phyloP scores from a whole-genome alignment of 2,113 vertebrate species.

The Microcebus griseorufus region DNA sequence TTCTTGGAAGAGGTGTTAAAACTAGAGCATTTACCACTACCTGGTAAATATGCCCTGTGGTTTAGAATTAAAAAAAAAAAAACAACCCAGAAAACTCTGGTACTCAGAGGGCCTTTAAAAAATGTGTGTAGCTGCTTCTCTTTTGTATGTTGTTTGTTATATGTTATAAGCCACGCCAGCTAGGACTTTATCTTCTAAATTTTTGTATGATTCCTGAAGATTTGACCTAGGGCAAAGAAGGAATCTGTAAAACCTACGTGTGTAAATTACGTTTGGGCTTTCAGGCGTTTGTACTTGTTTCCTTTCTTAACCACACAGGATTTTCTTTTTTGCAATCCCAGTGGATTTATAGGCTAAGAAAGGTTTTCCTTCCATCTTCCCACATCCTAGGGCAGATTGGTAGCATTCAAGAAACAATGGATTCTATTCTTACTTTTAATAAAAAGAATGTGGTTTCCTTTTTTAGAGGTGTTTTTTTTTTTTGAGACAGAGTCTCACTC shows the following conservation, averaged over 20 bases:
- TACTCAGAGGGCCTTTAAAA: neutral
- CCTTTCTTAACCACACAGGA: neutral
- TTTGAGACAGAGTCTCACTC: no score
- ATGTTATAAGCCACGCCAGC: neutral
- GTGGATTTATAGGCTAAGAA: neutral
- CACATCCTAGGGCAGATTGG: neutral
- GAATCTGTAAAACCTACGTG: neutral
- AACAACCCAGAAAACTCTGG: neutral
- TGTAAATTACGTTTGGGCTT: neutral
- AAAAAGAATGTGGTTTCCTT: neutral
- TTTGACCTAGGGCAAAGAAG: neutral
- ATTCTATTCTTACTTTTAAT: neutral
- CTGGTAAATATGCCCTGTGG: neutral
- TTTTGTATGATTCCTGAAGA: conserved; percentile 40
- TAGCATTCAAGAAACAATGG: neutral
- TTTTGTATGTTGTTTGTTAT: neutral
- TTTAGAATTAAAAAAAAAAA: neutral
- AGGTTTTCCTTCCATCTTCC: neutral
- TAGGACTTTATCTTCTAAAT: conserved; percentile 22
- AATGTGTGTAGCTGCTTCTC: neutral
- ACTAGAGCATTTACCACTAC: neutral
- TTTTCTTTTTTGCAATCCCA: neutral
- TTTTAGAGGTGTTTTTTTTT: no score
- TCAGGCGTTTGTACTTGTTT: neutral
- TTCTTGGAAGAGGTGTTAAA: neutral